Base-by-base conservation (phyloP, 1,140 invertebrate genomes). In the Zaprionus capensis region DNA sequence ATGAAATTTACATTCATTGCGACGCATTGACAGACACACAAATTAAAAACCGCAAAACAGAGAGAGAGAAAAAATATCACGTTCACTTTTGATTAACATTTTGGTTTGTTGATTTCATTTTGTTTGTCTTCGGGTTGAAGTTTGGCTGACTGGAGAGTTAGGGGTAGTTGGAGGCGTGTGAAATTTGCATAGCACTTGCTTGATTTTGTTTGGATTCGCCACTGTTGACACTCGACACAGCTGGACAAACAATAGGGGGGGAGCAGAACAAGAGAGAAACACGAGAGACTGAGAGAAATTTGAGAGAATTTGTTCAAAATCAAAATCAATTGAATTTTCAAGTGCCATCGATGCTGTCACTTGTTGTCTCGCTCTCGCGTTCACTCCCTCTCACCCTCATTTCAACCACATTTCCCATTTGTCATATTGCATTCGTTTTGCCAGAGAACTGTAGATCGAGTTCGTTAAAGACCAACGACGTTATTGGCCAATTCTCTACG, bases 1-100 rank as follows among this genome's bases (percentile, higher is more conserved):
- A 87, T 82, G 76, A 82, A 82, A 85, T 87, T 85, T 80, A 82
- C 83, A 85, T 85, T 82, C 75, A 87, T 79, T 82, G 63, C 73
- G 24, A 84, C 71, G 51, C 74, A 86, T 65, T 87, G 83, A 76
- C 80, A 82, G 76, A 26, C 44, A 53, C 68, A 71, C 71, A 58
- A 75, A 70, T 75, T 71, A 75, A 71, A 46, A 46, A 46, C 41
- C 41, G n/a, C 41, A 46, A 9, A n/a, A 41, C 15, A 5, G n/a
- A 44, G 41, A 41, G 38, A n/a, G 41, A 44, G n/a, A 71, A 63
- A 12, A 41, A 49, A 67, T 22, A 51, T 24, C 17, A 44, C 68
- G 62, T 53, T 78, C 71, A 78, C 28, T 73, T 80, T 71, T 85
- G 83, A 85, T 85, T 80, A 85, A 79, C 69, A 55, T 78, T 74